A percentile compares a stretch with the other conserved stretches of the same genome.
Conservation (phyloP, 2,888 invertebrate genomes). For the Pyrochroa serraticornis region DNA sequence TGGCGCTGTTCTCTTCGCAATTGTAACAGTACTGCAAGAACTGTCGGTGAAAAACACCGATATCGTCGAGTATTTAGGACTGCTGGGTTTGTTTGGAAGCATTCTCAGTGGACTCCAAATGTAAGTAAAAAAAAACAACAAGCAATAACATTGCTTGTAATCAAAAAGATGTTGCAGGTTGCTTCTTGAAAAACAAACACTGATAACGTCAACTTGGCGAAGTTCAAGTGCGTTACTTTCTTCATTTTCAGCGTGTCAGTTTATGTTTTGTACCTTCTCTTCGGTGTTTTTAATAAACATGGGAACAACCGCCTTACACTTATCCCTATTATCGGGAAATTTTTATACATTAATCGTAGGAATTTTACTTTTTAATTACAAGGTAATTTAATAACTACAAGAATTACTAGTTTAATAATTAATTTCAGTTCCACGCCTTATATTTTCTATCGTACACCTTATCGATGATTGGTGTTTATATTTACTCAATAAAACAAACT, state of each 20-base stretch:
- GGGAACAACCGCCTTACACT: constrained; percentile 81
- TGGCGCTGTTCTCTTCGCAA: constrained; percentile 78
- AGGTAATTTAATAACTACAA: constrained; percentile 68
- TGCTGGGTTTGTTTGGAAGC: constrained; percentile 81
- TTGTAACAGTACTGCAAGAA: constrained; percentile 82
- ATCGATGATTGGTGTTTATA: constrained; percentile 75
- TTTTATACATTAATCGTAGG: constrained; percentile 84
- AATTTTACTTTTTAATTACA: constrained; percentile 79
- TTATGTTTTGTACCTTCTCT: constrained; percentile 76
- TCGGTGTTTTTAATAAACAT: constrained; percentile 77
- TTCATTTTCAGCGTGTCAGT: constrained; percentile 69
- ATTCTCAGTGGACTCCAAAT: constrained; percentile 79
- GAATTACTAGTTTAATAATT: no score
- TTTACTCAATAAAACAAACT: constrained; percentile 68
- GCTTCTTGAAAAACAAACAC: constrained; percentile 71
- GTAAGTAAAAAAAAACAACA: constrained; percentile 51
- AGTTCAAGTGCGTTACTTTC: constrained; percentile 65
- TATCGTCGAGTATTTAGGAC: constrained; percentile 79
- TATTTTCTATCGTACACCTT: constrained; percentile 81
- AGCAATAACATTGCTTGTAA: not conserved
- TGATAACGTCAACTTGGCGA: constrained; percentile 70
- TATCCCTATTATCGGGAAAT: constrained; percentile 82
- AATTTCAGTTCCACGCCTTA: constrained; percentile 80
- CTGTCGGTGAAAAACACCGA: constrained; percentile 79
- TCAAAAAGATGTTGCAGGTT: constrained; percentile 53